These are phyloP conservation scores for Neoarius graeffei DNA, from an alignment of 2,113 vertebrate genomes.

Conservation along the genomic window DNA sequence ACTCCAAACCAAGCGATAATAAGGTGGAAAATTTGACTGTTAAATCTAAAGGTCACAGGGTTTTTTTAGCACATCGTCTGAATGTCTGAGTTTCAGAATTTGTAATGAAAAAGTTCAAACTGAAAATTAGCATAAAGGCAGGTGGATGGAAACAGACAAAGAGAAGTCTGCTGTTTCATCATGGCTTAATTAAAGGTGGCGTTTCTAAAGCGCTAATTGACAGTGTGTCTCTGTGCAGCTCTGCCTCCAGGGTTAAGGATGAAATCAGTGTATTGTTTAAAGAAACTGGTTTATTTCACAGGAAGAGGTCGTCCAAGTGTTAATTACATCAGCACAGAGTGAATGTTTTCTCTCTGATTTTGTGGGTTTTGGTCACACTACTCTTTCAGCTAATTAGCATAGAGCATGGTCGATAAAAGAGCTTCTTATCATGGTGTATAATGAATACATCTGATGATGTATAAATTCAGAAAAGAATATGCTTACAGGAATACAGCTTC, in stretches of 20 bases:
- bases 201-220: conserved; percentile 71
- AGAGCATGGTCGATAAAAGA: not conserved
- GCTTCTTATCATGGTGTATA: not conserved
- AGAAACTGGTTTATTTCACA: conserved; percentile 26
- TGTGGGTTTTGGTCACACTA: not conserved
- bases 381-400: not conserved
- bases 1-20: not conserved
- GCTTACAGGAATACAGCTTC: not conserved
- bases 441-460: not conserved
- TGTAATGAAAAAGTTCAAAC: conserved; percentile 6
- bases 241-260: conserved; percentile 13
- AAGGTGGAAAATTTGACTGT: not conserved
- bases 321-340: conserved; percentile 37
- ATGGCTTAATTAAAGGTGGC: conserved; percentile 66
- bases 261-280: conserved; percentile 38
- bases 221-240: conserved; percentile 40
- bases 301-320: conserved; percentile 34
- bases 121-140: not conserved
- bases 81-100: not conserved
- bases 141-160: not conserved
- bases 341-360: conserved; percentile 12
- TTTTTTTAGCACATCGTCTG: not conserved
- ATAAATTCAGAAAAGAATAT: not conserved
- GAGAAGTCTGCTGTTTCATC: conserved; percentile 25
- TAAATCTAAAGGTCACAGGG: not conserved